Base-by-base conservation (phyloP, 2,113 vertebrate species). In the Phasianus colchicus region DNA sequence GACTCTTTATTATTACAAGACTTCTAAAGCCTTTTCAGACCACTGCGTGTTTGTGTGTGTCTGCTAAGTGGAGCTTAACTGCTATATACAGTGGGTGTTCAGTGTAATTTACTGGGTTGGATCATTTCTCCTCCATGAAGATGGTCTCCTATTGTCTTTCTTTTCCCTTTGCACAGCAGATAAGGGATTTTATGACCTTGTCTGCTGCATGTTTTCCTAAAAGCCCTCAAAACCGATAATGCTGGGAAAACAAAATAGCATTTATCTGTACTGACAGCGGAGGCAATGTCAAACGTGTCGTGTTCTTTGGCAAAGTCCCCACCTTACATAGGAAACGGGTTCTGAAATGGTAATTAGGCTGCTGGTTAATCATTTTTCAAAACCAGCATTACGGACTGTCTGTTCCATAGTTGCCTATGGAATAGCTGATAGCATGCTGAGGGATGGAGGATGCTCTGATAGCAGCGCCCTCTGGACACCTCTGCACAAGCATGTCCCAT, bases 11-110 rank as follows among this genome's bases (percentile, higher is more conserved):
- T 96, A 95, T 95, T 90, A 92, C 84, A 95, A 90, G 93, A 92
- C 92, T 95, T 96, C 93, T 96, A 93, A 93, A 90, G 92, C 88
- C 87, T 95, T 94, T 83, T 85, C 95, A 97, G 93, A 93, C 66
- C 60, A 12, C 77, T 67, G 86, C 3, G 1, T 94, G 94, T 96
- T 96, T 96, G 94, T 96, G 83, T 95, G 82, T 65, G 88, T 95
- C 94, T 90, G 92, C 92, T 93, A 94, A 97, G 90, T 91, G 90
- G 96, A 95, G 96, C 90, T 96, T 84, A 91, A 95, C 95, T 92
- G 91, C 92, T 92, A 93, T 14, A 92, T 96, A 92, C 88, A 92
- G 91, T 88, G 87, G 88, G 72, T n/a, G 86, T 88, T 79, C 83
- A 63, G 83, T 60, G 67, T 84, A 83, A 95, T 95, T 95, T 93